Evolutionary conservation across 2,113 vertebrate species (phyloP).

Genomic region (Cebidichthys violaceus): DNA sequence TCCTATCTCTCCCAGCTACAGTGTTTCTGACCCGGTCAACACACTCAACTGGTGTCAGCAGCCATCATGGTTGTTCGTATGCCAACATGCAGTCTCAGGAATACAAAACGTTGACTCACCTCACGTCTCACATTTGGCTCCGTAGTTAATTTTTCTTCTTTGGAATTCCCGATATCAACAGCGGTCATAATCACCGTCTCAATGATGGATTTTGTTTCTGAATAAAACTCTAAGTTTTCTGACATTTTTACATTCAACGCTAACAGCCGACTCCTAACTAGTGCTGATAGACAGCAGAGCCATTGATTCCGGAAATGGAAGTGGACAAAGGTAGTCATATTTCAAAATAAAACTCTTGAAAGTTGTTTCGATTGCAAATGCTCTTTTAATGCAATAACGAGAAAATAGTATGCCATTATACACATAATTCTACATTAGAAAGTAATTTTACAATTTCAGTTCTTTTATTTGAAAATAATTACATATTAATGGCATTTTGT

Average conservation of each 20-base stretch:
- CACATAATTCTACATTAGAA: background rate
- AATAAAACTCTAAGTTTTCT: constrained; percentile 51
- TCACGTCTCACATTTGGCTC: accelerated
- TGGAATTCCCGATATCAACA: background rate
- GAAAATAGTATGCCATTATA: background rate
- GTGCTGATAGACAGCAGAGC: background rate
- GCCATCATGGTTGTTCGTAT: too few species aligned
- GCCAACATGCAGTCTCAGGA: background rate
- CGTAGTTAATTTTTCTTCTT: background rate
- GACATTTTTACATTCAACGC: constrained; percentile 41
- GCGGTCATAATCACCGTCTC: constrained; percentile 40
- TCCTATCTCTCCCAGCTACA: background rate
- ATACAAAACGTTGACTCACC: constrained; percentile 33
- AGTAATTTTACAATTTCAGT: background rate
- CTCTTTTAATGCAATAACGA: constrained; percentile 38
- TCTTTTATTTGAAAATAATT: constrained; percentile 24
- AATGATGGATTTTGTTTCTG: constrained; percentile 61
- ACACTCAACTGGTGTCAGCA: too few species aligned
- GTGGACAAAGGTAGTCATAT: accelerated
- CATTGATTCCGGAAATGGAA: constrained; percentile 37
- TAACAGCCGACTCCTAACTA: background rate
- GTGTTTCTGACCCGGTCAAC: background rate
- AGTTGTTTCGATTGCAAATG: background rate
- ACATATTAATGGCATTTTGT: background rate
- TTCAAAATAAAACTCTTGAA: constrained; percentile 68